Base-by-base conservation (phyloP, 2,797 vertebrate species). In the Chromis chromis region DNA sequence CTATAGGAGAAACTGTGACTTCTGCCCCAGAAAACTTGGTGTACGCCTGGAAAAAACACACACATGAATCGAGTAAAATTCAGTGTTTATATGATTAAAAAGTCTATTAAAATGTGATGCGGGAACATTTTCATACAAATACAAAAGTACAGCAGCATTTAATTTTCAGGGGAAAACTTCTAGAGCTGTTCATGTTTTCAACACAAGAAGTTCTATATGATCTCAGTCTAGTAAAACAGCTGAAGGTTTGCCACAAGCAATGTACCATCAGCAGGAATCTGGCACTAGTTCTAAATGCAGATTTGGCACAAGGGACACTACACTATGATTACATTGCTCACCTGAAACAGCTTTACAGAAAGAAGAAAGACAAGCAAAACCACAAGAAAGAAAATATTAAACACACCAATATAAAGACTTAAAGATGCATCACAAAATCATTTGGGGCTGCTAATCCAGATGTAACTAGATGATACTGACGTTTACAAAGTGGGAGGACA, bases 21-120 rank as follows among this genome's bases (percentile, higher is more conserved):
- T 96, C 95, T 78, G 97, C 97, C 50, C 95, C 96, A 73, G 96
- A 94, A 94, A 99, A 99, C 74, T 95, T 98, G 61, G 94, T 93
- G 22, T 99, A 99, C 9, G 97, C 96, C 98, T 99, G 89, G 59
- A 95, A 88, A 40, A 87, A 87, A 76, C 22, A 4, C 2, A 49
- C 6, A 74, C 9, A 48, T 13, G 17, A 42, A 17, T 63, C 0
- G 76, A 17, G 11, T 63, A 64, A 64, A 60, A 13, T 4, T 31
- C 10, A 12, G 1, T 13, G 8, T 31, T 31, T 0, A 50, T 48
- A 58, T 9, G 12, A 58, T 53, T 58, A 17, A 55, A 60, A 57
- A 46, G 21, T 42, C 13, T 27, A n/a, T 17, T 17, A 10, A 9
- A 31, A 44, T 46, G 16, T 64, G 11, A 28, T 6, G 24, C 11